A percentile compares a stretch with the other conserved stretches of the same genome.
phyloP scores from a whole-genome alignment of 2,888 invertebrate genomes.

The Eueremaeus valkanovi region DNA sequence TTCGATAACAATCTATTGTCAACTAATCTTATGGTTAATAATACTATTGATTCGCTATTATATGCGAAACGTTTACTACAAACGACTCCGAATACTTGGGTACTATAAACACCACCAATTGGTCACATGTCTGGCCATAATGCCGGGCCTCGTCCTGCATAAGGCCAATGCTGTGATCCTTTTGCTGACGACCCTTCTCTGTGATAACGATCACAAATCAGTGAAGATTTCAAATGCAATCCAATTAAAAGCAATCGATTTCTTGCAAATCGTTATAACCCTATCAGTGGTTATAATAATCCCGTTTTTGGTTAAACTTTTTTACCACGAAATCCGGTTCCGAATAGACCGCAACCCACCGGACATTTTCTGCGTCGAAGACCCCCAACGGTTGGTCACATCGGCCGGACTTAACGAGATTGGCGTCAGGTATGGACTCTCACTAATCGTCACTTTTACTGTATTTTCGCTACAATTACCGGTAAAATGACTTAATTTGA shows the following conservation, averaged over 20 bases:
- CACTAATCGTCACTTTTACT: neutral
- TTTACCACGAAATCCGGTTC: constrained; percentile 39
- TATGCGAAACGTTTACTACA: constrained; percentile 37
- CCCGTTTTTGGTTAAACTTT: neutral
- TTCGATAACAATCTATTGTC: constrained; percentile 32
- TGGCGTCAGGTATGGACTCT: constrained; percentile 25
- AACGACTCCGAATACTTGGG: constrained; percentile 34
- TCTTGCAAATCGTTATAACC: constrained; percentile 20
- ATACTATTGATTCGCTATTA: constrained; percentile 33
- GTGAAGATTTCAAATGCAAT: constrained; percentile 3
- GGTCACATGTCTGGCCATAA: neutral
- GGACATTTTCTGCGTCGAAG: constrained; percentile 40
- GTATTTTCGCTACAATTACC: neutral
- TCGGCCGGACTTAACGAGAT: constrained; percentile 39
- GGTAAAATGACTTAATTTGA: too few relatives aligned
- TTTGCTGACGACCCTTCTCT: constrained; percentile 24
- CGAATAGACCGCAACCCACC: constrained; percentile 36
- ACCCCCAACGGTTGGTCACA: constrained; percentile 35
- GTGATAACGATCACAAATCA: neutral
- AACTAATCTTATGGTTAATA: constrained; percentile 33
- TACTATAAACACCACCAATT: constrained; percentile 34
- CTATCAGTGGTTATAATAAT: constrained; percentile 7
- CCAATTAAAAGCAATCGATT: constrained; percentile 35
- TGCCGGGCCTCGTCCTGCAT: constrained; percentile 26
- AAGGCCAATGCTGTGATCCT: constrained; percentile 29